Conservation (phyloP, 2,113 vertebrate species). For the Tinamus guttatus region DNA sequence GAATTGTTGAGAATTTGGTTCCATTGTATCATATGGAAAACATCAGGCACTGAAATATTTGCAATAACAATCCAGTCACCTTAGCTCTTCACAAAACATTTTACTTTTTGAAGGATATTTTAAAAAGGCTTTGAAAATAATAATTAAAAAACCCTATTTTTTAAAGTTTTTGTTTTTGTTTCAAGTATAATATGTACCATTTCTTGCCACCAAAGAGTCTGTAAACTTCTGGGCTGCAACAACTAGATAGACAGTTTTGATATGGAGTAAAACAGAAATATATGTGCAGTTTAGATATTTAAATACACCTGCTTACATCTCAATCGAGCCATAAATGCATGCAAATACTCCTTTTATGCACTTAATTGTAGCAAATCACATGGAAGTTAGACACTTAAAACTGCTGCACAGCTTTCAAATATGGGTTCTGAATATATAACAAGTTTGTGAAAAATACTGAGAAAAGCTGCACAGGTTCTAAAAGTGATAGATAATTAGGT, state of each 20-base stretch:
- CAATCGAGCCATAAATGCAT: not conserved
- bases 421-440: not conserved
- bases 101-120: not conserved
- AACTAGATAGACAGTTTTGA: not conserved
- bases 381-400: not conserved
- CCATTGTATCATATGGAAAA: not conserved
- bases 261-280: not conserved
- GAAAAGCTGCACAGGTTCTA: not conserved
- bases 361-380: not conserved
- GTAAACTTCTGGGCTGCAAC: not conserved
- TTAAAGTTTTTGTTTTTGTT: not conserved
- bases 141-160: not conserved
- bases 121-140: not conserved
- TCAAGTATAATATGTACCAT: not conserved
- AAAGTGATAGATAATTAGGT: not conserved
- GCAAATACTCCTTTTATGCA: not conserved
- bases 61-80: not conserved
- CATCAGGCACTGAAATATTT: not conserved
- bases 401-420: not conserved
- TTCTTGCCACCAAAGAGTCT: not conserved
- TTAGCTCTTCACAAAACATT: not conserved
- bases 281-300: not conserved
- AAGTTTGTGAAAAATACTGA: not conserved
- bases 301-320: not conserved
- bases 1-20: not conserved